These are phyloP conservation scores for Bradypodion pumilum DNA, from an alignment of 2,797 vertebrate genomes.

Conservation along the genomic window DNA sequence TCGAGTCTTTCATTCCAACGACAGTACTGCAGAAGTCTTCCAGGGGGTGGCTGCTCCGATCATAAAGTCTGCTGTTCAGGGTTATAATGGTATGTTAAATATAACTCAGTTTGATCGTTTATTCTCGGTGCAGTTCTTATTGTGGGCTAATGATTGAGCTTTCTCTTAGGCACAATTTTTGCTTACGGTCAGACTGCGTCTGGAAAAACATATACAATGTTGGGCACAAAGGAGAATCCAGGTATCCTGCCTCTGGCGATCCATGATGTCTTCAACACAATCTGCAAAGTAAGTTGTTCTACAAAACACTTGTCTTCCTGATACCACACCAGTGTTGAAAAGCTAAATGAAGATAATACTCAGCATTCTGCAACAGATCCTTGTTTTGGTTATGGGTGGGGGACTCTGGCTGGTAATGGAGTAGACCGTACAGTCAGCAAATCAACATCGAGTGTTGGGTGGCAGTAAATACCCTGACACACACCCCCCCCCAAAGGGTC, in stretches of 20 bases:
- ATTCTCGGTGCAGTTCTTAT: neutral
- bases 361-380: neutral
- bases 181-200: constrained; percentile 96
- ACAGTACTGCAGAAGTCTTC: constrained; percentile 87
- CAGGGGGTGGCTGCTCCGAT: constrained; percentile 89
- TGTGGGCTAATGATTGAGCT: neutral
- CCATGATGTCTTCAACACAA: constrained; percentile 90
- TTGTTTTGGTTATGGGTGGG: neutral
- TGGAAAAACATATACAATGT: constrained; percentile 97
- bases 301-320: neutral
- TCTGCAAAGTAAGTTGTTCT: constrained; percentile 82
- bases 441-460: too few species aligned
- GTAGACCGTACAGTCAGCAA: too few species aligned
- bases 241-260: constrained; percentile 92
- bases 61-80: constrained; percentile 88
- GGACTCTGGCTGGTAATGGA: too few species aligned
- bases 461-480: too few species aligned
- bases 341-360: neutral
- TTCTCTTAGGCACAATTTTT: constrained; percentile 90
- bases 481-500: too few species aligned
- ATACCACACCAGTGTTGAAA: neutral
- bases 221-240: constrained; percentile 80
- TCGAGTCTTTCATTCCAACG: constrained; percentile 84
- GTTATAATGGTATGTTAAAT: constrained; percentile 88
- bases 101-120: neutral